Base-by-base conservation (phyloP, 2,888 invertebrate species). In the Epiblema foenella region DNA sequence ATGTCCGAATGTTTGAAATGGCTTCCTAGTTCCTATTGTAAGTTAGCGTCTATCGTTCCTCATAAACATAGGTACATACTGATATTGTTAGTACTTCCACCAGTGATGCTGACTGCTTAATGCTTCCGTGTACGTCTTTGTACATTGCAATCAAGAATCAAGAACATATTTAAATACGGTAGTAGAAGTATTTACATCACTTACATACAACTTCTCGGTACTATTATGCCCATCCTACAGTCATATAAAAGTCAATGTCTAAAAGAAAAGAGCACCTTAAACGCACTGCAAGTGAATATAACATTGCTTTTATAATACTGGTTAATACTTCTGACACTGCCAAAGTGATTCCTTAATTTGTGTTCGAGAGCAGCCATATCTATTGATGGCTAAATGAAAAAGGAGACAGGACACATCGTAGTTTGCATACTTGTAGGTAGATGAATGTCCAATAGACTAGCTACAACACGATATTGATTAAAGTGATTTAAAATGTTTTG, bases 301-400 rank as follows among this genome's bases (percentile, higher is more conserved):
- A 59, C 64, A 59, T 65, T 65, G 39, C 42, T 70, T 65, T 66
- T 54, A 66, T 65, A 59, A 66, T 66, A 70, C 70, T 70, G 65
- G 64, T 65, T 59, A 69, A 69, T 58, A 65, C 54, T 46, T 59
- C 59, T 70, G 66, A 70, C 59, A 60, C 46, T 60, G 70, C 65
- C 59, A 49, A 42, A 51, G 37, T 63, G 64, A 64, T 24, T 37
- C 12, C 20, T 63, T 63, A 52, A 51, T 62, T 62, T 64, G 64
- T 33, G 64, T 52, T 56, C 20, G 20, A 64, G 24, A 64, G 17
- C 63, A 63, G 51, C 51, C 51, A 5, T 33, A 33, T 24, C 12
- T 37, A 24, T 46, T n/a, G n/a, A 42, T 24, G n/a, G 39, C 39
- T 39, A 39, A 54, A 54, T 39, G 20, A 39, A 52, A 63, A 49